phyloP scores from a whole-genome alignment of 1,140 invertebrate species.

The Stegodyphus dumicola region DNA sequence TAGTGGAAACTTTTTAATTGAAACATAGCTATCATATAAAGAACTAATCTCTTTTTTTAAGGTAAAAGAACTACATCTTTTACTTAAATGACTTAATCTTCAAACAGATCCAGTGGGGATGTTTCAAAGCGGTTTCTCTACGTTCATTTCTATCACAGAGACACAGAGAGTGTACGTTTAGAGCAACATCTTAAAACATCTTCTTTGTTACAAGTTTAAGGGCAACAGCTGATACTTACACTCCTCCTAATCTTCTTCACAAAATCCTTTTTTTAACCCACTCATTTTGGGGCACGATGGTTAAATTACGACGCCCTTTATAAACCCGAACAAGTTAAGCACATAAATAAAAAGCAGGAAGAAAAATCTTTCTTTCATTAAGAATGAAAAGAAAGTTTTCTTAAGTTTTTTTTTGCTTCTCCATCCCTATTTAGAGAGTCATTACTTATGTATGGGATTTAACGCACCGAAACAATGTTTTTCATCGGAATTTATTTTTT shows the following conservation, averaged over 20 bases:
- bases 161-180: neutral
- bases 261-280: conserved; percentile 9
- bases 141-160: too few species aligned
- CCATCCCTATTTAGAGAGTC: conserved; percentile 31
- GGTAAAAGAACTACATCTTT: too few species aligned
- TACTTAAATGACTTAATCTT: too few species aligned
- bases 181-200: conserved; percentile 4
- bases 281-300: conserved; percentile 21
- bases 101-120: too few species aligned
- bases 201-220: neutral
- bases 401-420: conserved; percentile 26
- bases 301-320: conserved; percentile 52
- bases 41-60: too few species aligned
- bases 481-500: conserved; percentile 7
- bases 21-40: too few species aligned
- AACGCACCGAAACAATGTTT: conserved; percentile 47
- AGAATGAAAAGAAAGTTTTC: conserved; percentile 31
- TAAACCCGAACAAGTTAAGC: conserved; percentile 34
- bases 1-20: too few species aligned
- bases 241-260: neutral
- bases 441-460: conserved; percentile 58
- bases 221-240: conserved; percentile 23
- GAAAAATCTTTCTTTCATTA: conserved; percentile 53
- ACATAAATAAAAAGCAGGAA: conserved; percentile 22
- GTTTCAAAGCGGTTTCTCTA: too few species aligned